Conservation (phyloP, 2,888 invertebrate species). For the Serripes groenlandicus region DNA sequence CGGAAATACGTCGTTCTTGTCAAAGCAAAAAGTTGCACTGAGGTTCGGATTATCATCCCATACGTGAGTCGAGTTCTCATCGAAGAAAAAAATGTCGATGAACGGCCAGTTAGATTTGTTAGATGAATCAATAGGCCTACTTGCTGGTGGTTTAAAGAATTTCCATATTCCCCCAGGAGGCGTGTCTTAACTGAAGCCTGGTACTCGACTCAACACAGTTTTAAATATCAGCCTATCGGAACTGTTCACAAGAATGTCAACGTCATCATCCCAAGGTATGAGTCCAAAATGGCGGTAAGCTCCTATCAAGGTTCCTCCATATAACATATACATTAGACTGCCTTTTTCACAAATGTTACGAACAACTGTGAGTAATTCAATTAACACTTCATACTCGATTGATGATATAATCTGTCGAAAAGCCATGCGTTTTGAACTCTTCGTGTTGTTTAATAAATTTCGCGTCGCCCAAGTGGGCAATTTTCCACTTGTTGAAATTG, state of each 20-base stretch:
- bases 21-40: conserved; percentile 37
- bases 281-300: conserved; percentile 67
- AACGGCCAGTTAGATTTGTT: conserved; percentile 53
- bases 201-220: conserved; percentile 24
- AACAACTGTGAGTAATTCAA: conserved; percentile 46
- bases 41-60: conserved; percentile 58
- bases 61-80: conserved; percentile 57
- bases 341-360: conserved; percentile 25
- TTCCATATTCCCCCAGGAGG: conserved; percentile 66
- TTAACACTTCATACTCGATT: conserved; percentile 26
- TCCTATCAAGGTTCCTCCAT: conserved; percentile 70
- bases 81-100: conserved; percentile 58
- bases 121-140: neutral
- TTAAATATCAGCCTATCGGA: conserved; percentile 45
- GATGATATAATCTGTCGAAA: conserved; percentile 47
- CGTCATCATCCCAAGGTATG: conserved; percentile 74
- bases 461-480: conserved; percentile 37
- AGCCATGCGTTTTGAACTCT: conserved; percentile 37
- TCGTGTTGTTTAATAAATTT: conserved; percentile 29
- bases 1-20: conserved; percentile 54
- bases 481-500: neutral
- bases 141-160: conserved; percentile 40
- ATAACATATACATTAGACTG: conserved; percentile 61
- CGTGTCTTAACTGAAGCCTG: conserved; percentile 38
- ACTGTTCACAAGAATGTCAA: conserved; percentile 66